Evolutionary conservation across 1,140 invertebrate species (phyloP).

Genomic region (Drosophila littoralis): DNA sequence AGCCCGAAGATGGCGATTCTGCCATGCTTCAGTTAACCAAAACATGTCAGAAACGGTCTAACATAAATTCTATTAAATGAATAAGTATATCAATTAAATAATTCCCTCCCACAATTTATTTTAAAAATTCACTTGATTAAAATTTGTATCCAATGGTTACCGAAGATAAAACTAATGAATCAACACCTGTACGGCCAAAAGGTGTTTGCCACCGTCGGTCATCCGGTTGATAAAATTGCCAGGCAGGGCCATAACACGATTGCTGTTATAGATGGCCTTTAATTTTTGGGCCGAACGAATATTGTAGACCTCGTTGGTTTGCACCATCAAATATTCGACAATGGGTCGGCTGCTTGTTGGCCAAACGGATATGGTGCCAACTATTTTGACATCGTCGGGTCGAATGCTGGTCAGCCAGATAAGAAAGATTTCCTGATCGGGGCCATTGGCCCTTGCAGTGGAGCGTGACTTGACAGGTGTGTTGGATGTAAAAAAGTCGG

Average conservation of each 20-base stretch:
- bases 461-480: neutral
- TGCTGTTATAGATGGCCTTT: constrained; percentile 36
- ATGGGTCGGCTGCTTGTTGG: constrained; percentile 14
- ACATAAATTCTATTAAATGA: too few species aligned
- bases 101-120: neutral
- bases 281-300: constrained; percentile 38
- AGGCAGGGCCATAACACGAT: constrained; percentile 43
- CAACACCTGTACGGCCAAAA: constrained; percentile 60
- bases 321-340: constrained; percentile 29
- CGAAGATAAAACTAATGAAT: constrained; percentile 31
- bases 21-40: too few species aligned
- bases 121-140: neutral
- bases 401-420: constrained; percentile 62
- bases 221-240: constrained; percentile 29
- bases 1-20: too few species aligned
- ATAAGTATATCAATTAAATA: neutral
- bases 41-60: too few species aligned
- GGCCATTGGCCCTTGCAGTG: neutral
- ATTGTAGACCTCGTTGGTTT: constrained; percentile 56
- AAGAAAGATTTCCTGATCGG: constrained; percentile 39
- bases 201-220: constrained; percentile 38
- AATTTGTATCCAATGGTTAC: neutral
- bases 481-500: constrained; percentile 9
- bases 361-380: constrained; percentile 57
- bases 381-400: constrained; percentile 24